Evolutionary conservation across 1,140 invertebrate genomes (phyloP).

Genomic region (Halesus radiatus): DNA sequence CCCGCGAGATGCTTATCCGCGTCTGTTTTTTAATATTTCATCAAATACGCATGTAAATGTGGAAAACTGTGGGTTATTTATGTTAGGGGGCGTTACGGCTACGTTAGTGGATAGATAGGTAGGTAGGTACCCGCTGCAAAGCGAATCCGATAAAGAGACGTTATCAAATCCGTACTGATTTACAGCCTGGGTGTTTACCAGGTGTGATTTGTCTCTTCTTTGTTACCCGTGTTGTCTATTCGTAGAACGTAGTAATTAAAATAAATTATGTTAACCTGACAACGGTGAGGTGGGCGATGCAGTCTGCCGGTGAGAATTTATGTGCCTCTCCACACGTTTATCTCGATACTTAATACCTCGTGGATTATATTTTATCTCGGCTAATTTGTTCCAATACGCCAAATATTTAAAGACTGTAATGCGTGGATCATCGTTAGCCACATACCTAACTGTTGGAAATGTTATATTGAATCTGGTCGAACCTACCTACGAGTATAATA

Average conservation of each 20-base stretch:
- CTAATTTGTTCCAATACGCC: constrained; percentile 15
- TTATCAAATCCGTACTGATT: constrained; percentile 28
- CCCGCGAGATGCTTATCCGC: constrained; percentile 18
- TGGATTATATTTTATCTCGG: constrained; percentile 9
- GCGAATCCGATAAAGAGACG: constrained; percentile 33
- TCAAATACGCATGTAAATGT: constrained; percentile 32
- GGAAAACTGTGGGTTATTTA: constrained; percentile 10
- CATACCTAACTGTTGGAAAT: no score
- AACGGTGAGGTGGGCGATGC: constrained; percentile 20
- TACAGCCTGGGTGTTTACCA: constrained; percentile 24
- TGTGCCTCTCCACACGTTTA: neutral
- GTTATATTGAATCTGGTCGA: no score
- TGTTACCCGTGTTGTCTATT: constrained; percentile 36
- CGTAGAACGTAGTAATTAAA: constrained; percentile 25
- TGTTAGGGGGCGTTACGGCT: neutral
- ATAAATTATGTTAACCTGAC: constrained; percentile 37
- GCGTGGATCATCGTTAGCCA: neutral
- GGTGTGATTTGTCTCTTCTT: constrained; percentile 36
- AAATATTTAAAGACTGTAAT: constrained; percentile 1
- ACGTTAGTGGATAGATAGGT: neutral
- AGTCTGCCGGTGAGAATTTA: constrained; percentile 12
- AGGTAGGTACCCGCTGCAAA: neutral
- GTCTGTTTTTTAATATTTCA: constrained; percentile 40
- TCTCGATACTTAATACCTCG: neutral
- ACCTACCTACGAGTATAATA: no score